A percentile compares a stretch with the other conserved stretches of the same genome.
Evolutionary conservation across 92 coral and sea anemone species (phyloP).

Genomic region (Porites divaricata): DNA sequence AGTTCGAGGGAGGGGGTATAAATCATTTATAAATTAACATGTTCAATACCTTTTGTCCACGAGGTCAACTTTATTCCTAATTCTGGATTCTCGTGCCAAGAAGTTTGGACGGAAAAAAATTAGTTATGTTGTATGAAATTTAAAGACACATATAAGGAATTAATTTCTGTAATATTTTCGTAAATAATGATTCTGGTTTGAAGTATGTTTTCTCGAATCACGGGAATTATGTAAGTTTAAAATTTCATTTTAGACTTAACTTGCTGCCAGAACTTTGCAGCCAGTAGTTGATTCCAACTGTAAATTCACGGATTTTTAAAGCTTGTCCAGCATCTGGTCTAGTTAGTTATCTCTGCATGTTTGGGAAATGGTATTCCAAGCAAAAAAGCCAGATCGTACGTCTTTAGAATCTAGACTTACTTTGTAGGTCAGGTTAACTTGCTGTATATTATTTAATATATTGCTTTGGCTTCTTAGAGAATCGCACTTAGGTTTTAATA

Average conservation of each 20-base stretch:
- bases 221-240: background rate
- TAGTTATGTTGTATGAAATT: no score
- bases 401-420: background rate
- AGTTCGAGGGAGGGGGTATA: no score
- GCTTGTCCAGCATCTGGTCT: background rate
- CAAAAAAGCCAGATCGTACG: background rate
- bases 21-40: no score
- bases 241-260: background rate
- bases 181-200: background rate
- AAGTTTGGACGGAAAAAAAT: no score
- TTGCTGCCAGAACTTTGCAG: background rate
- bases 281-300: background rate
- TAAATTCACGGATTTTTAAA: no score
- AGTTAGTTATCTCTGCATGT: background rate
- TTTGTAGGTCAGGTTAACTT: background rate
- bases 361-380: background rate
- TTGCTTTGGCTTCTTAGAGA: background rate
- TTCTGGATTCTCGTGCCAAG: no score
- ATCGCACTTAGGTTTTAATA: background rate
- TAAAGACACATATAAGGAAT: no score
- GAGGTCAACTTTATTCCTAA: no score
- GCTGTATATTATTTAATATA: slow-evolving; percentile 8
- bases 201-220: background rate
- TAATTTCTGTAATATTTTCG: no score
- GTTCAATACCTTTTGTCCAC: no score